A percentile compares a stretch with the other conserved stretches of the same genome.
These are phyloP conservation scores for Megaleporinus macrocephalus DNA, from an alignment of 2,113 vertebrate genomes.

Conservation along the genomic window DNA sequence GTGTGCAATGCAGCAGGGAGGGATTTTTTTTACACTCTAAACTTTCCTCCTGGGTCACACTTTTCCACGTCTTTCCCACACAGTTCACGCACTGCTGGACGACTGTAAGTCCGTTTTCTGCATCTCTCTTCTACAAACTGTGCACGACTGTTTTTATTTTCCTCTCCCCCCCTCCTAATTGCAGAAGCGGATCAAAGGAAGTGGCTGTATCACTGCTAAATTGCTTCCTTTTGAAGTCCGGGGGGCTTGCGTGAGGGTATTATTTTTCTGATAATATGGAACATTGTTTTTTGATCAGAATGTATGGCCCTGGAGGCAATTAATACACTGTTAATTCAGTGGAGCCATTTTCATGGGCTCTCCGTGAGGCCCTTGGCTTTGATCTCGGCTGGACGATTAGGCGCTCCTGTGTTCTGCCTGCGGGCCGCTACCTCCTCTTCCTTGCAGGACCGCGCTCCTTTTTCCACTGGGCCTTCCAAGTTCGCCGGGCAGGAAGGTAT, in stretches of 20 bases:
- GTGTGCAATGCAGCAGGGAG: slow-evolving; percentile 39
- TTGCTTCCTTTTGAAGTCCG: slow-evolving; percentile 72
- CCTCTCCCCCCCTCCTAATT: slow-evolving; percentile 69
- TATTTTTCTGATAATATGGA: slow-evolving; percentile 76
- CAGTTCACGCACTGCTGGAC: slow-evolving; percentile 58
- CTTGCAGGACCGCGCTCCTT: slow-evolving; percentile 66
- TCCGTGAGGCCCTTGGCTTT: slow-evolving; percentile 69
- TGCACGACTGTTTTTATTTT: slow-evolving; percentile 73
- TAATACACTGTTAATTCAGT: slow-evolving; percentile 74
- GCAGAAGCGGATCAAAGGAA: slow-evolving; percentile 73
- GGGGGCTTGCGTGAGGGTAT: slow-evolving; percentile 62
- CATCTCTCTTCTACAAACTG: slow-evolving; percentile 59
- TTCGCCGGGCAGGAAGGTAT: slow-evolving; percentile 79
- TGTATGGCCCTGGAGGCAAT: slow-evolving; percentile 64
- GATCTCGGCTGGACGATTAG: slow-evolving; percentile 74
- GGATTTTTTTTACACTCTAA: slow-evolving; percentile 60
- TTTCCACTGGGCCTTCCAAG: slow-evolving; percentile 78
- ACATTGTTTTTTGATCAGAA: slow-evolving; percentile 72
- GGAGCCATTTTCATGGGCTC: slow-evolving; percentile 73
- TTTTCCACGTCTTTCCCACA: slow-evolving; percentile 60
- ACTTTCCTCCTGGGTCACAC: slow-evolving; percentile 63
- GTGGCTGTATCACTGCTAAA: slow-evolving; percentile 64
- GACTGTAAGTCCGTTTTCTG: slow-evolving; percentile 35
- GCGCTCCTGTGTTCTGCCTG: slow-evolving; percentile 58
- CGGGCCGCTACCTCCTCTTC: slow-evolving; percentile 67